Percentiles rank a stretch among this genome's conserved stretches.
Evolutionary conservation across 2,797 vertebrate species (phyloP).

Genomic region (Siniperca obscura): DNA sequence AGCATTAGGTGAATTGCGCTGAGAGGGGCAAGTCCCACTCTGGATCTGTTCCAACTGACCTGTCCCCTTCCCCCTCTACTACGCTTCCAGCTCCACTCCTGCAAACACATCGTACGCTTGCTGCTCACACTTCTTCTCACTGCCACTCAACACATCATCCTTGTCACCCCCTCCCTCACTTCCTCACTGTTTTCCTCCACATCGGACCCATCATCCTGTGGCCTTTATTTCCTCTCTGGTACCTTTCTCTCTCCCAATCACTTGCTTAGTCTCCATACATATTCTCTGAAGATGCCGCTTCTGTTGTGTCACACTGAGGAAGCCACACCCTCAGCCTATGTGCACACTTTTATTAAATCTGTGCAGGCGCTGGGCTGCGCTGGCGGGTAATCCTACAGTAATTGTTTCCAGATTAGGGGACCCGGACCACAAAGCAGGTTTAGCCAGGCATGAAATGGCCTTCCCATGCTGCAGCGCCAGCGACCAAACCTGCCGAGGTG

Average conservation of each 20-base stretch:
- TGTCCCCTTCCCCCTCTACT: slow-evolving; percentile 51
- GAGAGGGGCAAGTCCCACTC: slow-evolving; percentile 59
- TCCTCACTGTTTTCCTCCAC: slow-evolving; percentile 75
- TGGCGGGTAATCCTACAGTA: slow-evolving; percentile 87
- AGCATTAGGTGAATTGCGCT: slow-evolving; percentile 68
- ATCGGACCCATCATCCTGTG: slow-evolving; percentile 72
- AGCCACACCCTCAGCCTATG: slow-evolving; percentile 87
- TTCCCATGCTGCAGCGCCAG: slow-evolving; percentile 80
- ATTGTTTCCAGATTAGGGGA: slow-evolving; percentile 90
- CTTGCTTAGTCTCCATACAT: slow-evolving; percentile 85
- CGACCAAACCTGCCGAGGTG: slow-evolving; percentile 81
- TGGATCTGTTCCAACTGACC: slow-evolving; percentile 66
- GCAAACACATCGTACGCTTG: slow-evolving; percentile 57
- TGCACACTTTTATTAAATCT: slow-evolving; percentile 89
- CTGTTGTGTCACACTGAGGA: slow-evolving; percentile 80
- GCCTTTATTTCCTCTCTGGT: slow-evolving; percentile 82
- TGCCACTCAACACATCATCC: slow-evolving; percentile 61
- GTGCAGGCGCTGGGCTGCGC: slow-evolving; percentile 84
- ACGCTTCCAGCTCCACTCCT: slow-evolving; percentile 48
- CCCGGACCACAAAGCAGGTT: slow-evolving; percentile 86
- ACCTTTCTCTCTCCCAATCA: slow-evolving; percentile 79
- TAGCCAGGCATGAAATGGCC: slow-evolving; percentile 89
- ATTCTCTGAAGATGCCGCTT: slow-evolving; percentile 79
- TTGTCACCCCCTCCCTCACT: slow-evolving; percentile 51
- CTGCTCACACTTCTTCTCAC: slow-evolving; percentile 67